Evolutionary conservation across 2,888 invertebrate species (phyloP).

Genomic region (Drosophila mimetica): DNA sequence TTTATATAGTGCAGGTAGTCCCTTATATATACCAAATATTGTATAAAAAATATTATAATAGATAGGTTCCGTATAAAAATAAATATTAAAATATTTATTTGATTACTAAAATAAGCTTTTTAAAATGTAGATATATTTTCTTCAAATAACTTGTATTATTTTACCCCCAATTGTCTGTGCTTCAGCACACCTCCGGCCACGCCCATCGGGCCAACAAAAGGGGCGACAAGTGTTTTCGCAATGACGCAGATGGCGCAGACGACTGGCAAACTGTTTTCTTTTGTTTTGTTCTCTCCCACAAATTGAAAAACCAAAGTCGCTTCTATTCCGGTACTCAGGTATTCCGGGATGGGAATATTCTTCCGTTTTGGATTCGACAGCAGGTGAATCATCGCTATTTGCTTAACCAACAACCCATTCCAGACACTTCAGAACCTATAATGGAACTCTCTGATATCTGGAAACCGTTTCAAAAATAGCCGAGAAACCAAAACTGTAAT

Average conservation of each 20-base stretch:
- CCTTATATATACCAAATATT: too few relatives aligned
- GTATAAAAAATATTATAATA: too few relatives aligned
- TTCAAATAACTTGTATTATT: too few relatives aligned
- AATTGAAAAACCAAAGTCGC: conserved; percentile 5
- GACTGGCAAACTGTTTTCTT: conserved; percentile 11
- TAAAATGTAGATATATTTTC: too few relatives aligned
- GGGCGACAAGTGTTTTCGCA: conserved; percentile 41
- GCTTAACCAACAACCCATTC: neutral
- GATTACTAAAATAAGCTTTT: too few relatives aligned
- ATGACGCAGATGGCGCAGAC: conserved; percentile 36
- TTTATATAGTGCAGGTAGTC: too few relatives aligned
- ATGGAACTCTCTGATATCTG: neutral
- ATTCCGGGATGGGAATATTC: neutral
- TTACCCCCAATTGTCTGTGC: neutral
- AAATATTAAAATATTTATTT: too few relatives aligned
- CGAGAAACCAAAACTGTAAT: neutral
- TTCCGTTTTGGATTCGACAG: neutral
- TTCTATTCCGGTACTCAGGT: conserved; percentile 14
- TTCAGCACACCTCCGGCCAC: conserved; percentile 7
- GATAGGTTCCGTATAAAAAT: too few relatives aligned
- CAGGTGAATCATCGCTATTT: conserved; percentile 8
- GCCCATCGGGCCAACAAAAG: conserved; percentile 8
- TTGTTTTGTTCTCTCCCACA: conserved; percentile 7
- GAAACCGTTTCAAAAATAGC: neutral
- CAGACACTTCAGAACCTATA: neutral